These are phyloP conservation scores for Zootermopsis nevadensis DNA, from an alignment of 2,888 invertebrate species.

Conservation along the genomic window DNA sequence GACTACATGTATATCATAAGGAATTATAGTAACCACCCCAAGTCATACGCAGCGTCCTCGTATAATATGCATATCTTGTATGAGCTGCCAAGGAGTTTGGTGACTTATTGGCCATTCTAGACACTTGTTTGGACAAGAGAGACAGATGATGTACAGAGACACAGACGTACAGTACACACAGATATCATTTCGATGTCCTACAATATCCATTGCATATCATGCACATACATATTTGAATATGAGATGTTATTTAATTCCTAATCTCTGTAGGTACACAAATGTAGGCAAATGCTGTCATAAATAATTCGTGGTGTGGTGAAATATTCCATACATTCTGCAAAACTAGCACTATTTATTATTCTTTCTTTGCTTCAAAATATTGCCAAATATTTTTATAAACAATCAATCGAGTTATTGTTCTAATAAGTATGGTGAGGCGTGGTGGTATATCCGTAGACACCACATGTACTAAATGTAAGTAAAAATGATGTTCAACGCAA, in stretches of 20 bases:
- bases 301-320: not conserved
- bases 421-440: not conserved
- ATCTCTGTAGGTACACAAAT: not conserved
- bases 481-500: no score
- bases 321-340: not conserved
- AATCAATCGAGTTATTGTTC: not conserved
- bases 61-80: not conserved
- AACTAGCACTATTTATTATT: not conserved
- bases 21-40: no score
- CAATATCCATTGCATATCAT: no score
- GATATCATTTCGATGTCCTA: not conserved
- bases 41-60: not conserved
- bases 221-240: no score
- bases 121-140: not conserved
- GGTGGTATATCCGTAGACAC: no score
- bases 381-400: not conserved
- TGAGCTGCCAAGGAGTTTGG: not conserved
- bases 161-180: not conserved
- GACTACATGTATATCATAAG: constrained; percentile 3
- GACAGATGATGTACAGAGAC: no score
- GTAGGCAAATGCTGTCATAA: not conserved
- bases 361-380: not conserved
- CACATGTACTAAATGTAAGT: no score
- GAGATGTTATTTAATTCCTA: not conserved
- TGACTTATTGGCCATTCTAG: constrained; percentile 22